phyloP scores from a whole-genome alignment of 2,888 invertebrate genomes.

The Leucophora obtusa region DNA sequence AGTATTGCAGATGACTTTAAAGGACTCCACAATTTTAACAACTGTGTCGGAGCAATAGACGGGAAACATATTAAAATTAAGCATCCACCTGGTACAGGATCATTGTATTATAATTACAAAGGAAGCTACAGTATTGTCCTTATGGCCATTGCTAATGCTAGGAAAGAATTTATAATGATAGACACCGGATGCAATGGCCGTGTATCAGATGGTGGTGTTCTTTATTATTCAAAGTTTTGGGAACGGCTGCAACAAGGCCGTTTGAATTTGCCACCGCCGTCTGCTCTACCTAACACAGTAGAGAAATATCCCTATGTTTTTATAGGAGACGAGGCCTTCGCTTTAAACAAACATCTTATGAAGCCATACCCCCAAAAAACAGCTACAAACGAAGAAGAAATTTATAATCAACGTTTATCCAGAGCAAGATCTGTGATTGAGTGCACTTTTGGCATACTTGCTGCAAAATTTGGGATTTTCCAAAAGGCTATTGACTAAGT shows the following conservation, averaged over 20 bases:
- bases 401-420: constrained; percentile 45
- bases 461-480: constrained; percentile 43
- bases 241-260: constrained; percentile 28
- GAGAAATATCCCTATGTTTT: constrained; percentile 49
- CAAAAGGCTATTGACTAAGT: constrained; percentile 41
- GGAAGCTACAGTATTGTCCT: constrained; percentile 40
- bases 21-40: constrained; percentile 46
- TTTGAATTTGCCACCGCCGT: too few species aligned
- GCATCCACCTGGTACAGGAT: constrained; percentile 40
- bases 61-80: too few species aligned
- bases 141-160: constrained; percentile 44
- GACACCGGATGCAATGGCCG: constrained; percentile 56
- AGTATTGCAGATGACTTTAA: constrained; percentile 44
- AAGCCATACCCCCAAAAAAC: constrained; percentile 43
- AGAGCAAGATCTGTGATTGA: constrained; percentile 47
- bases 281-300: constrained; percentile 38
- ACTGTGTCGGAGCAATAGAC: too few species aligned
- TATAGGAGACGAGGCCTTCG: constrained; percentile 51
- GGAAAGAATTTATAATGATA: constrained; percentile 47
- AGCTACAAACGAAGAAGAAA: constrained; percentile 29
- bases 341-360: constrained; percentile 46
- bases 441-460: constrained; percentile 49
- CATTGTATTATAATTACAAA: constrained; percentile 45
- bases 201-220: constrained; percentile 50
- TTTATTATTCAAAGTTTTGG: constrained; percentile 53